Conservation (phyloP, 1,140 invertebrate genomes). For the Philotrypesis tridentata region DNA sequence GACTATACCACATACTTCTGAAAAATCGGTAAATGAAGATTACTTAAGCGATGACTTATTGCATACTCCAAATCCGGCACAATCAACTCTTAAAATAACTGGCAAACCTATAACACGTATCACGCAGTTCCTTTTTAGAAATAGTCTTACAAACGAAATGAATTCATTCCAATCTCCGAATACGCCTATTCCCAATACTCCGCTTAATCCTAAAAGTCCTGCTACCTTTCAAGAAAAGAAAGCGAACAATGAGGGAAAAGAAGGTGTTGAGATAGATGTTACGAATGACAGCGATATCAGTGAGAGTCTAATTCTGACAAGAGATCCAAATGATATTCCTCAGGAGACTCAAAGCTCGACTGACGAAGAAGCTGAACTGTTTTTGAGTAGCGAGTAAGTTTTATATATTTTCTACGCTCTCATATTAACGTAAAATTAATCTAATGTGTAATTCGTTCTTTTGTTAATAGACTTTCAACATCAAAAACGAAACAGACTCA, state of each 20-base stretch:
- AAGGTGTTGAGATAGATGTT: not conserved
- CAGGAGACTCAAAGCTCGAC: not conserved
- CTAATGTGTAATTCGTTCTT: not conserved
- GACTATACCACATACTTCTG: not conserved
- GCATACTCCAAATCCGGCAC: constrained; percentile 18
- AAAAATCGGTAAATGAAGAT: not conserved
- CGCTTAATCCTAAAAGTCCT: not conserved
- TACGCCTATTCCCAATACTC: not conserved
- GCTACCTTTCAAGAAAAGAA: not conserved
- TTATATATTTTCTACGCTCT: not conserved
- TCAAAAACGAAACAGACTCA: not conserved
- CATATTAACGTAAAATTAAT: not conserved
- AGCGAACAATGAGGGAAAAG: not conserved
- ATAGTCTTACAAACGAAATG: not conserved
- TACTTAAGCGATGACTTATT: constrained; percentile 17
- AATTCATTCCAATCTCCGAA: not conserved
- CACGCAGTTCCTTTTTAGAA: constrained; percentile 19
- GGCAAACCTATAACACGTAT: constrained; percentile 21
- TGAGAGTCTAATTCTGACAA: not conserved
- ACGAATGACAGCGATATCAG: not conserved
- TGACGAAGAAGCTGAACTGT: not conserved
- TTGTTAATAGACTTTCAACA: not conserved
- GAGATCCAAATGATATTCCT: not conserved
- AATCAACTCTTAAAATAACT: constrained; percentile 26
- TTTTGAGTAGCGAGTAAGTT: not conserved